Conservation (phyloP, 2,888 invertebrate species). For the Diaphora mendica region DNA sequence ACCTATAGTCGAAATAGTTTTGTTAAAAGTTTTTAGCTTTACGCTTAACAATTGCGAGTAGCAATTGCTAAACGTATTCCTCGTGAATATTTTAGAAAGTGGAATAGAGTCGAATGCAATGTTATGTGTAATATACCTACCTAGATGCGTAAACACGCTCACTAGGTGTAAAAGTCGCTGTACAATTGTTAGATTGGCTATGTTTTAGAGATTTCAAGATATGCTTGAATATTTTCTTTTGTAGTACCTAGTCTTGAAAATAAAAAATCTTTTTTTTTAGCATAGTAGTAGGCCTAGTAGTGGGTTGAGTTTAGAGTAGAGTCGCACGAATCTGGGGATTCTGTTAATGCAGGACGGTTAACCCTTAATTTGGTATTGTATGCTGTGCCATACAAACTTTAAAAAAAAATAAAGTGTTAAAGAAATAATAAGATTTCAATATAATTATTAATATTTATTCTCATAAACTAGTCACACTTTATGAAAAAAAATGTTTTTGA, state of each 20-base stretch:
- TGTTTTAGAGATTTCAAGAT: neutral
- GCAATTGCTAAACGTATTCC: slow-evolving; percentile 51
- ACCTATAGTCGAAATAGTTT: slow-evolving; percentile 20
- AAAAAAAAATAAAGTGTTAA: too few species aligned
- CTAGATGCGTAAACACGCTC: slow-evolving; percentile 31
- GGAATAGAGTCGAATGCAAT: slow-evolving; percentile 44
- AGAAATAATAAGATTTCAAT: too few species aligned
- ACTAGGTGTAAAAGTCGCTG: slow-evolving; percentile 18
- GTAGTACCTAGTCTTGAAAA: neutral
- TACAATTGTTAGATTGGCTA: neutral
- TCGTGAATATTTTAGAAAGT: slow-evolving; percentile 74
- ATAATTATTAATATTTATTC: too few species aligned
- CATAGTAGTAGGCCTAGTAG: neutral
- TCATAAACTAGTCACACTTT: too few species aligned
- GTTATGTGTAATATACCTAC: slow-evolving; percentile 33
- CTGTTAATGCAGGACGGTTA: too few species aligned
- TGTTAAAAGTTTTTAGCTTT: slow-evolving; percentile 30
- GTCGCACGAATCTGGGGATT: too few species aligned
- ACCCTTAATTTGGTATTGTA: too few species aligned
- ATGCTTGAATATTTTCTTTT: neutral
- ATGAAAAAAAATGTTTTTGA: too few species aligned
- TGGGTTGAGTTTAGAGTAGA: too few species aligned
- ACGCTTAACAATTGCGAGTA: slow-evolving; percentile 47
- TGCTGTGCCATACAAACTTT: too few species aligned
- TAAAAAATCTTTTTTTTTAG: neutral